Conservation (phyloP, 2,797 vertebrate species). For the Aselliscus stoliczkanus region DNA sequence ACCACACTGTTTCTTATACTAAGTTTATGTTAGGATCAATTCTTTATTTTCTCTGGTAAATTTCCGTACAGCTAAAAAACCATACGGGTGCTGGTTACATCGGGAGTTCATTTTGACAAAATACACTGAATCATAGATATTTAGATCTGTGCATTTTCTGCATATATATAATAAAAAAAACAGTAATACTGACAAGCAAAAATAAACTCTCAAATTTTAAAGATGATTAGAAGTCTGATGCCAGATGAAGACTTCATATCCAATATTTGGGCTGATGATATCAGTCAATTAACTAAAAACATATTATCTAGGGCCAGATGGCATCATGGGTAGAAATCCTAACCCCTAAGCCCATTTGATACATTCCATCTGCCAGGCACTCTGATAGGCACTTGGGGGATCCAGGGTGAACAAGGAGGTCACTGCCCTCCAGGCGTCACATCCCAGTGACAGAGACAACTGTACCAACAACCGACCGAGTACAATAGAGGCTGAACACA, state of each 20-base stretch:
- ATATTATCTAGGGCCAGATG: not conserved
- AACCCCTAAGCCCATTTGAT: not conserved
- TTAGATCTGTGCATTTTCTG: not conserved
- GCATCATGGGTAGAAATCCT: not conserved
- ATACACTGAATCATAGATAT: not conserved
- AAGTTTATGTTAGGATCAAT: not conserved
- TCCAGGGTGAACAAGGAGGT: not conserved
- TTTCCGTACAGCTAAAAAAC: not conserved
- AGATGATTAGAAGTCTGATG: not conserved
- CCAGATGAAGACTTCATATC: not conserved
- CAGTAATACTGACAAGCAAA: not conserved
- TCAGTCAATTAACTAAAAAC: not conserved
- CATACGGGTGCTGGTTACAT: not conserved
- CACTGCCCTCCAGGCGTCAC: not conserved
- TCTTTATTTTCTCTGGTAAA: not conserved
- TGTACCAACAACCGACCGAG: not conserved
- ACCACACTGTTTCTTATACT: not conserved
- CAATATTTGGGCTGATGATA: not conserved
- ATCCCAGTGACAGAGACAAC: not conserved
- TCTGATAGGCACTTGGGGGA: not conserved
- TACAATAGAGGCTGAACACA: not conserved
- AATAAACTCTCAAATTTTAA: not conserved
- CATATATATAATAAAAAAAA: not conserved
- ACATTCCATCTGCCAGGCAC: not conserved
- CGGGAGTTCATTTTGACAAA: not conserved